Evolutionary conservation across 1,140 invertebrate genomes (phyloP).

Genomic region (Hestina assimilis): DNA sequence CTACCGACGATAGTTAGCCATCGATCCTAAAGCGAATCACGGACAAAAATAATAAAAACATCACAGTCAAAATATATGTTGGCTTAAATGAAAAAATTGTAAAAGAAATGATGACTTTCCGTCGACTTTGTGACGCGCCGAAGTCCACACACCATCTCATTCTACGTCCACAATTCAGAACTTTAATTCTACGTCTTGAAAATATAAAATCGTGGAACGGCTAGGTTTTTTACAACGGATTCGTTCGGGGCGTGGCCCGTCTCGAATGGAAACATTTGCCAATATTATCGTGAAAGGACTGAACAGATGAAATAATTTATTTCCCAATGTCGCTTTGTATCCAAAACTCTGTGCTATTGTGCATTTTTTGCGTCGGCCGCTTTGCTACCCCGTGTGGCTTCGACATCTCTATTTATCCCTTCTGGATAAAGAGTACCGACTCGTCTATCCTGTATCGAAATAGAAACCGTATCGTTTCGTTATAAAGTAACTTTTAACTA

Average conservation of each 20-base stretch:
- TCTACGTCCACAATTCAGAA: neutral
- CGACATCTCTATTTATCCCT: constrained; percentile 70
- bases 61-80: constrained; percentile 78
- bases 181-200: constrained; percentile 9
- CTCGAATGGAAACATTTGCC: constrained; percentile 77
- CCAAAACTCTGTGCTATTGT: constrained; percentile 71
- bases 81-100: constrained; percentile 61
- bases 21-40: constrained; percentile 58
- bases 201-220: constrained; percentile 13
- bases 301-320: constrained; percentile 78
- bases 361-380: constrained; percentile 67
- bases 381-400: constrained; percentile 61
- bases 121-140: constrained; percentile 68
- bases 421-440: constrained; percentile 59
- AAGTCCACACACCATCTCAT: constrained; percentile 26
- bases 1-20: constrained; percentile 51
- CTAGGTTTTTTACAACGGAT: constrained; percentile 41
- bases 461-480: constrained; percentile 29
- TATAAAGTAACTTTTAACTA: constrained; percentile 17
- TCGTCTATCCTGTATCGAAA: constrained; percentile 11
- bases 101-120: constrained; percentile 66
- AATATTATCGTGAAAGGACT: constrained; percentile 77
- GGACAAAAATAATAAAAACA: constrained; percentile 78
- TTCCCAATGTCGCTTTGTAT: constrained; percentile 73
- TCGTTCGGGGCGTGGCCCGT: constrained; percentile 66